phyloP scores from a whole-genome alignment of 2,113 vertebrate genomes.

The Procapra przewalskii region DNA sequence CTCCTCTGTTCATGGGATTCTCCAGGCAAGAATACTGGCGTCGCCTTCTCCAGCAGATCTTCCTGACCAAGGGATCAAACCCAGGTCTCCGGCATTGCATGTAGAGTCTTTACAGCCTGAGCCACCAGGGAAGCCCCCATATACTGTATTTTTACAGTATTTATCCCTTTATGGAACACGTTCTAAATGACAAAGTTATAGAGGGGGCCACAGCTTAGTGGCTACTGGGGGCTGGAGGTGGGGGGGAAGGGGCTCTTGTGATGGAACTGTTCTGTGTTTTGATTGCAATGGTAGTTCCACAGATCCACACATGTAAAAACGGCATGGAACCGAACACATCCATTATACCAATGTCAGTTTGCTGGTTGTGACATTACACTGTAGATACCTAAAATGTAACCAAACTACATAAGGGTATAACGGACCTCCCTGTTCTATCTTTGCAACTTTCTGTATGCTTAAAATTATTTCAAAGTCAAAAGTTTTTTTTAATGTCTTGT shows the following conservation, averaged over 20 bases:
- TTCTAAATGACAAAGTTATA: no score
- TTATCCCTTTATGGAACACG: neutral
- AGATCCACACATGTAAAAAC: neutral
- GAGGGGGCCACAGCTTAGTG: neutral
- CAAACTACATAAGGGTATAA: neutral
- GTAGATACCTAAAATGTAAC: neutral
- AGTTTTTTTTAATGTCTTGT: neutral
- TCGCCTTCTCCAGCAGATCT: neutral
- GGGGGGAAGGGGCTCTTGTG: neutral
- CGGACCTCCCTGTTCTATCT: neutral
- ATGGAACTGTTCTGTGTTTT: neutral
- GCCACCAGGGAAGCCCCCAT: neutral
- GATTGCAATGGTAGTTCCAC: neutral
- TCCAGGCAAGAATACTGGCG: neutral
- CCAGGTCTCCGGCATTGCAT: neutral
- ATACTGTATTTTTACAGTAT: neutral
- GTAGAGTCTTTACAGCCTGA: neutral
- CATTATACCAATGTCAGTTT: accelerated
- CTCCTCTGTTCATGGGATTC: neutral
- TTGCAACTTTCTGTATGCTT: neutral
- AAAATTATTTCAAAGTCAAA: neutral
- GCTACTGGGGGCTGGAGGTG: neutral
- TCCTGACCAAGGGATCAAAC: neutral
- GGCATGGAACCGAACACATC: neutral
- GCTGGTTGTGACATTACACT: neutral